These are phyloP conservation scores for Pemphredon lugubris DNA, from an alignment of 2,888 invertebrate genomes.

Conservation along the genomic window DNA sequence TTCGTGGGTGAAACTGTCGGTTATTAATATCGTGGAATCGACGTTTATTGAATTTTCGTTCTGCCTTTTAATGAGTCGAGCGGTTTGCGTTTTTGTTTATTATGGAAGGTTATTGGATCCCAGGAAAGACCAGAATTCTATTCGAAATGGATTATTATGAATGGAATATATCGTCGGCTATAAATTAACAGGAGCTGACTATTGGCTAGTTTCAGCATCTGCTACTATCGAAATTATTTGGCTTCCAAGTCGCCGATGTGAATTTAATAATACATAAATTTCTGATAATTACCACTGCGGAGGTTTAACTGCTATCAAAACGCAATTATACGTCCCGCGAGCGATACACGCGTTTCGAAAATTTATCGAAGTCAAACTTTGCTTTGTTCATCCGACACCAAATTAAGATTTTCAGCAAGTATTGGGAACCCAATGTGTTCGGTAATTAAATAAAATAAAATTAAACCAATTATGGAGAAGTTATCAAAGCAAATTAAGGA, in stretches of 20 bases:
- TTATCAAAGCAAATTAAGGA: not conserved
- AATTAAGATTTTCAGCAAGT: too few species aligned
- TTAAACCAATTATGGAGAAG: not conserved
- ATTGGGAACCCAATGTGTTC: not conserved
- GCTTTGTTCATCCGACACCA: too few species aligned
- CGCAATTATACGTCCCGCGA: not conserved
- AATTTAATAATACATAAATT: slow-evolving; percentile 16
- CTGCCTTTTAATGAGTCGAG: too few species aligned
- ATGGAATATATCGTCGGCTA: not conserved
- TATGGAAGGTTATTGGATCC: not conserved
- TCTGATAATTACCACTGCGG: slow-evolving; percentile 5
- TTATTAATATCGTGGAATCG: too few species aligned
- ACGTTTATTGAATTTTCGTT: too few species aligned
- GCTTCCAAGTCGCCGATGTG: slow-evolving; percentile 1
- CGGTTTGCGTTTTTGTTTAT: not conserved
- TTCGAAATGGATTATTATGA: not conserved
- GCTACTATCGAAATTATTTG: not conserved
- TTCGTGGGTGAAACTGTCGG: too few species aligned
- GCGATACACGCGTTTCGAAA: not conserved
- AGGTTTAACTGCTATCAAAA: slow-evolving; percentile 6
- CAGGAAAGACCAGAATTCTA: not conserved
- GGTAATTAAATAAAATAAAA: not conserved
- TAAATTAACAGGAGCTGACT: not conserved
- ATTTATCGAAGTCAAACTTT: too few species aligned
- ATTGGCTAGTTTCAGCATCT: not conserved